Evolutionary conservation across 2,888 invertebrate species (phyloP), one percentile per base, ranked within the genome.

Genomic region (Leptarthrus brevirostris): DNA sequence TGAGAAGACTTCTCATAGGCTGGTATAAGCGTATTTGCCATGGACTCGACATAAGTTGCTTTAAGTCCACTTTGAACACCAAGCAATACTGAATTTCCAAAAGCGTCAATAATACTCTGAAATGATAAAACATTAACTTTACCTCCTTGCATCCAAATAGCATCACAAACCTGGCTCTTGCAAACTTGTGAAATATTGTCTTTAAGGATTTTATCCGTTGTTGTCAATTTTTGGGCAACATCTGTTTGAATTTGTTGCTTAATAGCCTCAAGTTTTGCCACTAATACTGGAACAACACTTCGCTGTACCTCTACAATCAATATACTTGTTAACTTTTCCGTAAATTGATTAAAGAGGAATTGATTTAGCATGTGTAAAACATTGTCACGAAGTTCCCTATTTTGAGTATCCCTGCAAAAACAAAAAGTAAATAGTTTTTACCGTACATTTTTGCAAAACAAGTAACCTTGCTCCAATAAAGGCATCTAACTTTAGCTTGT

Each of bases 1-100:
- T 92, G 91, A 79, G 93, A 93, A 72, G 94, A 90, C 82, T 92
- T 92, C 83, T 97, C 96, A 88, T 96, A 93, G 34, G 92, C 90
- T 2, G 97, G 97, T 80, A 96, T 87, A 54, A 96, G 87, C 77
- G 90, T 89, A 77, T 90, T 90, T 53, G 90, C 87, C 81, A 96
- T 90, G 24, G 93, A 89, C 72, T 94, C 92, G 77, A 91, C 90
- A 82, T 95, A 94, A 12, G 92, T 90, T 14, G 89, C 88, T 79
- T 94, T 92, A 71, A 95, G 88, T 76, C 90, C 89, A 2, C 91
- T 90, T 78, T 92, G 90, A 12, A 95, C 89, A 0, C 92, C 89
- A 78, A 88, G 86, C 3, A 91, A 87, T 30, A 93, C 89, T 0
- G 91, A 88, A 47, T 88, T 84, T 75, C 92, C 90, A 72, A 97